Evolutionary conservation across 2,888 invertebrate genomes (phyloP).

Genomic region (Agrochola lychnidis): DNA sequence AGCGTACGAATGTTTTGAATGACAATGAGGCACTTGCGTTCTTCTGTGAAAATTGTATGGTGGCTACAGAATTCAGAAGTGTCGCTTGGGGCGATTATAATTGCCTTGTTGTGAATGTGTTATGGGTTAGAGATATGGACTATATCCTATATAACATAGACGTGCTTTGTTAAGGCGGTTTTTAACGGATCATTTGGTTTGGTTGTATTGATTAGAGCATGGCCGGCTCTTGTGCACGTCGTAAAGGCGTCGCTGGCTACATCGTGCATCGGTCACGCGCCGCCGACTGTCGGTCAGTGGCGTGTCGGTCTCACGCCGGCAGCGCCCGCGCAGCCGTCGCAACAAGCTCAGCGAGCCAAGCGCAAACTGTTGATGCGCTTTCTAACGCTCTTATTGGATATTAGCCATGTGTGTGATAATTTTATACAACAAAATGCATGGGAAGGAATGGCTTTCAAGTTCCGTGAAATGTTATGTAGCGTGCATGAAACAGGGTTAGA

Average conservation of each 20-base stretch:
- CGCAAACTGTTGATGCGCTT: constrained; percentile 85
- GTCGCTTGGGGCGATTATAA: constrained; percentile 30
- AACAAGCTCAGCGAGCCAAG: constrained; percentile 81
- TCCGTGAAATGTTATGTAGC: constrained; percentile 43
- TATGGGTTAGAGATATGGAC: neutral
- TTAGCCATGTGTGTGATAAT: constrained; percentile 70
- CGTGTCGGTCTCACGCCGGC: constrained; percentile 78
- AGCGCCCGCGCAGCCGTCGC: constrained; percentile 55
- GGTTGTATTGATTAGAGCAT: constrained; percentile 38
- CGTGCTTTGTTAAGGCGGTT: neutral
- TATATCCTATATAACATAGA: neutral
- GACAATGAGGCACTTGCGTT: constrained; percentile 71
- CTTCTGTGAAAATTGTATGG: constrained; percentile 72
- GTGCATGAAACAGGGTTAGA: constrained; percentile 38
- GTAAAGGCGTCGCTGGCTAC: constrained; percentile 74
- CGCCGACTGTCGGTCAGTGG: constrained; percentile 86
- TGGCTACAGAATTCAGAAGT: constrained; percentile 55
- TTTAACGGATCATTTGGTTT: constrained; percentile 27
- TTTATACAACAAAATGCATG: constrained; percentile 57
- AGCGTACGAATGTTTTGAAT: constrained; percentile 75
- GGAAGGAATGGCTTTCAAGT: constrained; percentile 47
- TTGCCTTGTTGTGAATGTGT: constrained; percentile 38
- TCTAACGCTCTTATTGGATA: constrained; percentile 80
- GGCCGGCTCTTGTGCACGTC: constrained; percentile 26
- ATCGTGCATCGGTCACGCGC: constrained; percentile 77